Evolutionary conservation across 2,797 vertebrate genomes (phyloP), one percentile per base, ranked within the genome.

Genomic region (Gymnoscopelus braueri): DNA sequence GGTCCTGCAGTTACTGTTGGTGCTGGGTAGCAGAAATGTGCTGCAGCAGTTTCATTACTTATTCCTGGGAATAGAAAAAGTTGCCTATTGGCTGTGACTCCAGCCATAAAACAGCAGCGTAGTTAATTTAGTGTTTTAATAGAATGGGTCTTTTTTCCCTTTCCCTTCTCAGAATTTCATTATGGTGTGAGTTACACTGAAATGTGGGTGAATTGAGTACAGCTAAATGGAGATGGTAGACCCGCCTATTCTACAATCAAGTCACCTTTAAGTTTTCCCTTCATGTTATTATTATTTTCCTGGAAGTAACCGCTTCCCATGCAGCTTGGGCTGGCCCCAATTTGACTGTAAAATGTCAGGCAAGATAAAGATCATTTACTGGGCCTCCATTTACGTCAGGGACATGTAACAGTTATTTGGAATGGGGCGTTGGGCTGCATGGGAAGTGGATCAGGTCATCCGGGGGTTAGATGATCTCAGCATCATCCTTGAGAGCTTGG

Each of bases 1-100:
- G 79, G 83, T 83, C 78, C 66, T 58, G 55, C 58, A 58, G 60
- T 62, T 74, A 65, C 23, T 75, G 48, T 32, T 44, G 48, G 29
- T 62, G 54, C 56, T 62, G 63, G 55, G 54, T 48, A 58, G 26
- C 54, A 54, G 57, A 63, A 53, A 50, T 49, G 13, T 56, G 56
- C 39, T 44, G 39, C 39, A 44, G 9, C 39, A 44, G 39, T 44
- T 44, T 44, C 6, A 44, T 44, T 10, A 44, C 32, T n/a, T 26
- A 63, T 47, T 57, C 53, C 60, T 26, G 58, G 52, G 50, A 60
- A 67, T 10, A 5, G 7, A 9, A 61, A 53, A 0, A 2, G 62
- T 24, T 5, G 1, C n/a, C 14, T 23, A 39, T 15, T 7, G 1
- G 57, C 57, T 58, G 29, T 57, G 62, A 56, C 64, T 63, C 5